These are phyloP conservation scores for Cyclina sinensis DNA, from an alignment of 1,140 invertebrate species.

Conservation along the genomic window DNA sequence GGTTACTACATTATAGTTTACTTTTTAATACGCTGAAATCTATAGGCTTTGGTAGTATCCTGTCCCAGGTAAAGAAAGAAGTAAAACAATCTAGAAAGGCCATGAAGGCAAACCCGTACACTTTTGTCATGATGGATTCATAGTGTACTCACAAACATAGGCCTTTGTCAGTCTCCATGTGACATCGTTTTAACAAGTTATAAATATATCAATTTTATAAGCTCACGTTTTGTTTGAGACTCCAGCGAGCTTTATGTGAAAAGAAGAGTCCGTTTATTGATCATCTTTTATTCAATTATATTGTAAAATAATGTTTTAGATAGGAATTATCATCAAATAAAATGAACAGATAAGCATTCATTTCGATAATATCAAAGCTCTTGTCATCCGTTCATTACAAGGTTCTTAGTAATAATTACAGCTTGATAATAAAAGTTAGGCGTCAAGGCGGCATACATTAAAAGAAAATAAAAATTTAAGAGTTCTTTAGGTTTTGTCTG, in stretches of 20 bases:
- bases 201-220: constrained; percentile 46
- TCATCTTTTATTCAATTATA: constrained; percentile 42
- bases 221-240: constrained; percentile 7
- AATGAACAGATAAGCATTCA: constrained; percentile 56
- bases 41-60: too few relatives aligned
- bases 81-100: too few relatives aligned
- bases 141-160: neutral
- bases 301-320: constrained; percentile 53
- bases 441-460: neutral
- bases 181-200: constrained; percentile 36
- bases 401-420: constrained; percentile 20
- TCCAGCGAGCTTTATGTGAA: constrained; percentile 33
- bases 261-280: constrained; percentile 15
- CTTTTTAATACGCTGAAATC: too few relatives aligned
- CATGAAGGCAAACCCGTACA: neutral
- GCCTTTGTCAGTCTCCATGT: neutral
- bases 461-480: constrained; percentile 7
- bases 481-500: neutral
- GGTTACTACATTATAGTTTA: too few relatives aligned
- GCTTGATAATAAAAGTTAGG: neutral
- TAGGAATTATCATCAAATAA: constrained; percentile 51
- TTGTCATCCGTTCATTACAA: neutral
- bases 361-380: constrained; percentile 8
- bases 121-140: neutral
- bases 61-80: too few relatives aligned